A percentile compares a stretch with the other conserved stretches of the same genome.
phyloP scores from a whole-genome alignment of 64 coral and sea anemone species.

The Hydrozoanthus tunicans region DNA sequence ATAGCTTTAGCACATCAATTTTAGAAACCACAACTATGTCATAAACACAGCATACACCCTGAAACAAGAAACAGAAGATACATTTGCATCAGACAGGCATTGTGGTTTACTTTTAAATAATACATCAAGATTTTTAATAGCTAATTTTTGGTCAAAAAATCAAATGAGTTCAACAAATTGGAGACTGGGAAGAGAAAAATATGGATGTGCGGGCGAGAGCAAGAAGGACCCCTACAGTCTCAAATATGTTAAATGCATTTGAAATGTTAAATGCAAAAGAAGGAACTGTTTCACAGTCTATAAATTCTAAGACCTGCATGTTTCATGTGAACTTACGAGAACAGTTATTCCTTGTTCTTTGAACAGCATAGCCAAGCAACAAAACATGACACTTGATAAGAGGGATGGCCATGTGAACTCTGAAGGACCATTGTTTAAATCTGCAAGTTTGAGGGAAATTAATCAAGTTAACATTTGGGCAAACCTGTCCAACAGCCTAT shows the following conservation, averaged over 20 bases:
- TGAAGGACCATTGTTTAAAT: constrained; percentile 17
- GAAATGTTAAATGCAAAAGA: neutral
- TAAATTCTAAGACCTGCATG: neutral
- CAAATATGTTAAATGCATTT: neutral
- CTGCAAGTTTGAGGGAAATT: neutral
- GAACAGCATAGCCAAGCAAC: constrained; percentile 80
- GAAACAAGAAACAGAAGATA: neutral
- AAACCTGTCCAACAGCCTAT: too few species aligned
- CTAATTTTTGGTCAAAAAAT: too few species aligned
- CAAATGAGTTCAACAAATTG: neutral
- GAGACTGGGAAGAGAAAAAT: neutral
- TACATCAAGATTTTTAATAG: neutral
- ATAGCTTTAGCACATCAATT: constrained; percentile 60
- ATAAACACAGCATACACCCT: constrained; percentile 92
- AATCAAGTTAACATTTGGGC: too few species aligned
- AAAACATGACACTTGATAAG: constrained; percentile 63
- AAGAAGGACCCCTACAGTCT: neutral
- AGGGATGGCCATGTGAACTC: constrained; percentile 57
- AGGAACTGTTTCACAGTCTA: neutral
- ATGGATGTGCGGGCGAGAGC: neutral
- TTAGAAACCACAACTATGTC: constrained; percentile 73
- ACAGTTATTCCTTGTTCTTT: constrained; percentile 96
- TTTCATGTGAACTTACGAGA: constrained; percentile 58
- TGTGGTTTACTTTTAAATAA: neutral
- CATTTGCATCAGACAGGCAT: neutral